Base-by-base conservation (phyloP, 64 coral and sea anemone genomes). In the Montipora cactus region DNA sequence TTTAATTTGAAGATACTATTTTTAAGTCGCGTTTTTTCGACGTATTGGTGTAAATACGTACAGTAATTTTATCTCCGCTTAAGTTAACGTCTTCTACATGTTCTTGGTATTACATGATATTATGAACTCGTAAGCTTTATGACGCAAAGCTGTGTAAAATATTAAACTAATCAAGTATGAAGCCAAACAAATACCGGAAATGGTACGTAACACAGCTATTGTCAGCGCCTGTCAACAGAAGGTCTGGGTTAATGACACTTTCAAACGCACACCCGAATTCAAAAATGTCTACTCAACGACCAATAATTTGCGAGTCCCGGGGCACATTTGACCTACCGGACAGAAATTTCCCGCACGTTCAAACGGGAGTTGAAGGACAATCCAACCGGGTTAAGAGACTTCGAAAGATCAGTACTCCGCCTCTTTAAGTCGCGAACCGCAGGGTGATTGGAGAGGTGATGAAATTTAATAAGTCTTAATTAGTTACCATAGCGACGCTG, bases 391-490 rank as follows among this genome's bases (percentile, higher is more conserved):
- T 78, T 90, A 78, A 85, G 82, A 90, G 83, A 83, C 93, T 44
- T 71, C 73, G 93, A 90, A 95, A 90, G 83, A 95, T 78, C 55
- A 83, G 73, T 87, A 86, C 88, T 81, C 93, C 93, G 93, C 93
- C 93, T 86, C 15, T 55, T 21, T 7, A 49, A 25, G 12, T 4
- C 75, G 6, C 19, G 67, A 71, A 87, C 87, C 15, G 44, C 57
- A 25, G 90, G 45, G 18, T 81, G 95, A 97, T 97, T 97, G 95
- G 95, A 19, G 58, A 84, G 76, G 81, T 81, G 82, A 85, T 81
- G 88, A 86, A 90, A 97, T 87, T 93, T 94, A 97, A 97, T 94
- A 94, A 97, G 88, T 81, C 76, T 87, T 94, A 94, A 97, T 94
- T 87, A 97, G 84, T 91, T 78, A 53, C 81, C 88, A 97, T 69